Evolutionary conservation across 2,113 vertebrate species (phyloP).

Genomic region (Brienomyrus brachyistius): DNA sequence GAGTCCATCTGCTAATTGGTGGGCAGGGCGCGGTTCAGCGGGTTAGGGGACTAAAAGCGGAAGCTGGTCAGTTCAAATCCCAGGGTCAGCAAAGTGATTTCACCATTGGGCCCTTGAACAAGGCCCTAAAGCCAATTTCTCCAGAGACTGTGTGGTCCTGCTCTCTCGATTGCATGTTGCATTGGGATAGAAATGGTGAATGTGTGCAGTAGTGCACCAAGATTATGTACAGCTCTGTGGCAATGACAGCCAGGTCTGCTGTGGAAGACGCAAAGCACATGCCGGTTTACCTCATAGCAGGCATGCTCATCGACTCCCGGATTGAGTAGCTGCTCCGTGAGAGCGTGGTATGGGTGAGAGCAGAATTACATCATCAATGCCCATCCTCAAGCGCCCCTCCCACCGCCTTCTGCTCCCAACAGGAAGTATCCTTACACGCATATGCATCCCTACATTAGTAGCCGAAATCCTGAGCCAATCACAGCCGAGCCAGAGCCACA

Average conservation of each 20-base stretch:
- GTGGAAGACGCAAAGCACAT: background rate
- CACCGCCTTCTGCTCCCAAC: background rate
- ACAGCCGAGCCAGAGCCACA: background rate
- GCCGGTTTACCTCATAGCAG: conserved; percentile 85
- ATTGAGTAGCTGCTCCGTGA: conserved; percentile 81
- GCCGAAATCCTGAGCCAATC: background rate
- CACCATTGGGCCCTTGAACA: background rate
- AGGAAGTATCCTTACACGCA: background rate
- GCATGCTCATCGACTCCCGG: conserved; percentile 94
- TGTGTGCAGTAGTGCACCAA: background rate
- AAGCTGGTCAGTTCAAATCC: background rate
- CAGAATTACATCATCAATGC: conserved; percentile 51
- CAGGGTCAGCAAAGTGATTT: background rate
- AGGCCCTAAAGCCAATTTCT: background rate
- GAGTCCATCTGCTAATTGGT: background rate
- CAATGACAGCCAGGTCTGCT: background rate
- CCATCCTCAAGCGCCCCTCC: conserved; percentile 1
- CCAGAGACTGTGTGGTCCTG: background rate
- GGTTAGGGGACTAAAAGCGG: background rate
- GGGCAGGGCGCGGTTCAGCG: background rate
- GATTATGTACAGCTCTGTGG: background rate
- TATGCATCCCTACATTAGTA: background rate
- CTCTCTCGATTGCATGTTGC: background rate
- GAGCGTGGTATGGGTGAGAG: conserved; percentile 54
- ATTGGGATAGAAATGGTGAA: background rate